phyloP scores from a whole-genome alignment of 1,140 invertebrate genomes.

The Eueides isabella region DNA sequence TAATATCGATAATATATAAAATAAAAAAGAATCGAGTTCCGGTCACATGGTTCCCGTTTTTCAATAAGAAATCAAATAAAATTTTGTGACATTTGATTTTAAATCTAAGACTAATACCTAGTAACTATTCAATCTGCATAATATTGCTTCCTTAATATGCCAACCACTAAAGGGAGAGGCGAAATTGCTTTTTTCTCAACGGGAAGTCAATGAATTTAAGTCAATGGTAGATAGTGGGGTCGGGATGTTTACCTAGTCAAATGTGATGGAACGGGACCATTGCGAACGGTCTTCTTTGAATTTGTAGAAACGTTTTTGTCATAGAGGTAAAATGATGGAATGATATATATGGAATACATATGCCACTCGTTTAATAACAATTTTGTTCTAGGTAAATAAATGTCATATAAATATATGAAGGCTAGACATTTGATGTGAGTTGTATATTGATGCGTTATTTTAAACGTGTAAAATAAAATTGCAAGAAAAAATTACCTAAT shows the following conservation, averaged over 20 bases:
- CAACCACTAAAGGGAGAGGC: slow-evolving; percentile 61
- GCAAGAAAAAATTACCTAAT: too few species aligned
- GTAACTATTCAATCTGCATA: slow-evolving; percentile 69
- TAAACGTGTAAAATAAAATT: too few species aligned
- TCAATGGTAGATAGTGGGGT: slow-evolving; percentile 68
- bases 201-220: slow-evolving; percentile 73
- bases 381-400: neutral
- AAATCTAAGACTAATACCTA: slow-evolving; percentile 40
- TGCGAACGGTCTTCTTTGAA: slow-evolving; percentile 51
- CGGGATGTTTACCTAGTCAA: slow-evolving; percentile 76
- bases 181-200: slow-evolving; percentile 75
- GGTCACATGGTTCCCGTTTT: too few species aligned
- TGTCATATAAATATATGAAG: neutral
- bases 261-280: slow-evolving; percentile 70
- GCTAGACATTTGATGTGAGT: neutral
- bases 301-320: slow-evolving; percentile 44
- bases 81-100: slow-evolving; percentile 17
- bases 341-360: neutral
- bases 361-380: neutral
- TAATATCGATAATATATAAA: too few species aligned
- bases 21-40: too few species aligned
- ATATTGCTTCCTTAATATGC: slow-evolving; percentile 81
- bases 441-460: too few species aligned
- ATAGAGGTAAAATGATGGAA: slow-evolving; percentile 8
- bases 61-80: slow-evolving; percentile 18